Conservation (phyloP, 2,797 vertebrate species). For the Intellagama lesueurii region DNA sequence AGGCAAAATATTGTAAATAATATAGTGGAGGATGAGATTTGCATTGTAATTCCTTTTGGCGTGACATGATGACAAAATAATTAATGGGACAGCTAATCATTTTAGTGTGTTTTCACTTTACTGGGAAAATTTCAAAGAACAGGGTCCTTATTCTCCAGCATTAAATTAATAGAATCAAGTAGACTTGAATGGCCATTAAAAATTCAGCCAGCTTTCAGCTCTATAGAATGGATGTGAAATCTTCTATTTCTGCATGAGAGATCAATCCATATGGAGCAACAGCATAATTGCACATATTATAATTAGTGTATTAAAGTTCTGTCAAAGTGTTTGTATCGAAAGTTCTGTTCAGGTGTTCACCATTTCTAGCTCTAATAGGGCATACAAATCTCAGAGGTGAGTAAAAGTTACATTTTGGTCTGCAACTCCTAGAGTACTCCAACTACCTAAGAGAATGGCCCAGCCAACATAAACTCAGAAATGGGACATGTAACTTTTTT, state of each 20-base stretch:
- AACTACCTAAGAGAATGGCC: too few relatives aligned
- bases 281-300: neutral
- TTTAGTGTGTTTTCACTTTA: conserved; percentile 22
- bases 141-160: neutral
- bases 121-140: neutral
- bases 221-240: conserved; percentile 8
- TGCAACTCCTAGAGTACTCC: too few relatives aligned
- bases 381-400: too few relatives aligned
- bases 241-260: neutral
- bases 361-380: too few relatives aligned
- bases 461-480: too few relatives aligned
- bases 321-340: neutral
- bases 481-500: too few relatives aligned
- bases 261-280: conserved; percentile 19
- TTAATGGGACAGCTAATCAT: conserved; percentile 6
- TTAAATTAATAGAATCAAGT: neutral
- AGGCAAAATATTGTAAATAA: conserved; percentile 5
- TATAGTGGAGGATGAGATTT: neutral
- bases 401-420: too few relatives aligned
- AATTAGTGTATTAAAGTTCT: conserved; percentile 10
- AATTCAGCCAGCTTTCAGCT: conserved; percentile 2
- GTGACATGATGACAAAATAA: conserved; percentile 8
- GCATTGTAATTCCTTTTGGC: neutral
- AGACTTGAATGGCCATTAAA: conserved; percentile 18
- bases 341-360: neutral